Conservation (phyloP, 1,140 invertebrate species). For the Dryas iulia region DNA sequence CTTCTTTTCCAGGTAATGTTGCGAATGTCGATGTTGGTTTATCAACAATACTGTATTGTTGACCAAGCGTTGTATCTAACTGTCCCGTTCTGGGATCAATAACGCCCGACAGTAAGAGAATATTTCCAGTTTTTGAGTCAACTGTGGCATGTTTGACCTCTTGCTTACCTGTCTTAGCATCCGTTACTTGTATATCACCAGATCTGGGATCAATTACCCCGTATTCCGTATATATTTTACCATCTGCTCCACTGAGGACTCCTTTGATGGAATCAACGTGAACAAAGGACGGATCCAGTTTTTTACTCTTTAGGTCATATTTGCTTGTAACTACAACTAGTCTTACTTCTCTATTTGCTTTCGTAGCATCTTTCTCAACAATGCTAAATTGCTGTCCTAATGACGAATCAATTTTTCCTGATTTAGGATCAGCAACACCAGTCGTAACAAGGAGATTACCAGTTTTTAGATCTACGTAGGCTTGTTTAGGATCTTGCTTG, state of each 20-base stretch:
- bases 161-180: slow-evolving; percentile 80
- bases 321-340: slow-evolving; percentile 81
- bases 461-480: slow-evolving; percentile 81
- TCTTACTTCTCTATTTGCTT: slow-evolving; percentile 79
- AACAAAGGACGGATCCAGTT: slow-evolving; percentile 80
- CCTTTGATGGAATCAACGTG: slow-evolving; percentile 81
- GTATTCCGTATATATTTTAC: slow-evolving; percentile 81
- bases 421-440: slow-evolving; percentile 80
- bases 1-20: slow-evolving; percentile 75
- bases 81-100: slow-evolving; percentile 80
- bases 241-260: slow-evolving; percentile 79
- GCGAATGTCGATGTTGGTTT: slow-evolving; percentile 82
- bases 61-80: slow-evolving; percentile 77
- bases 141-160: slow-evolving; percentile 78
- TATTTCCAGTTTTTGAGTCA: slow-evolving; percentile 82
- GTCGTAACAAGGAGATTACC: slow-evolving; percentile 81
- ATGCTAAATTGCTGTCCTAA: slow-evolving; percentile 79
- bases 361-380: slow-evolving; percentile 81
- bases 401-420: slow-evolving; percentile 79
- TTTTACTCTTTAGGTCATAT: slow-evolving; percentile 81
- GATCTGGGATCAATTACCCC: slow-evolving; percentile 82
- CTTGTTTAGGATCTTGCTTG: slow-evolving; percentile 80
- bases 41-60: slow-evolving; percentile 82
- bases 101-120: slow-evolving; percentile 79
- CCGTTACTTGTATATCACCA: slow-evolving; percentile 79